Percentiles rank a stretch among this genome's conserved stretches.
Conservation (phyloP, 2,113 vertebrate genomes). For the Phaetusa simplex region DNA sequence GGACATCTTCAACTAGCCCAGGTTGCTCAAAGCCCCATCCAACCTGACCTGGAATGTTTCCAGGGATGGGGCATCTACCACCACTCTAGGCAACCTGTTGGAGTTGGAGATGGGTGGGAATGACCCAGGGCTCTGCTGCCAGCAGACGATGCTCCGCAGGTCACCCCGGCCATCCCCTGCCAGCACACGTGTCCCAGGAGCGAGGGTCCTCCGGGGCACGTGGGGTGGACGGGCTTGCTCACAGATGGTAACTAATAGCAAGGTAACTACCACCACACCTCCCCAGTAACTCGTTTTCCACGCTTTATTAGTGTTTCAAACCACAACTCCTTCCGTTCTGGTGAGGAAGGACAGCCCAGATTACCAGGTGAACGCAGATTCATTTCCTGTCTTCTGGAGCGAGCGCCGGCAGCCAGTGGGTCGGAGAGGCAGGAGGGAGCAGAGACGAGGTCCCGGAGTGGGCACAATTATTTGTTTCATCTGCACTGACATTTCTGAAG, state of each 20-base stretch:
- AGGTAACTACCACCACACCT: not conserved
- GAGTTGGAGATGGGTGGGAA: not conserved
- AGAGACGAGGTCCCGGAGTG: fast-evolving
- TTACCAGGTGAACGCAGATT: not conserved
- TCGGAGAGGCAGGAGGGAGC: not conserved
- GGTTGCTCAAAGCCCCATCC: fast-evolving
- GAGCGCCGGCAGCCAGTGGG: fast-evolving
- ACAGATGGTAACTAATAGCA: not conserved
- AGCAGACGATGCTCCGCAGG: not conserved
- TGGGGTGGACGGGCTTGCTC: fast-evolving
- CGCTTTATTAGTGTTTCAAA: not conserved
- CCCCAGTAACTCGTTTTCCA: not conserved
- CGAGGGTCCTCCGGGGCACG: fast-evolving
- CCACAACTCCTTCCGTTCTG: not conserved
- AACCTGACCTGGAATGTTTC: not conserved
- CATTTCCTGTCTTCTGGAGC: not conserved
- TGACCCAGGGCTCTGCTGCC: not conserved
- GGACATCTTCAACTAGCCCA: not conserved
- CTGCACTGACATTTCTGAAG: constrained; percentile 22
- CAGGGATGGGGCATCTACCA: not conserved
- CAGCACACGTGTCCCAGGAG: not conserved
- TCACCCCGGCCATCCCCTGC: fast-evolving
- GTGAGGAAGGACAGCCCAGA: not conserved
- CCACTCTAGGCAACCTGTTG: not conserved
- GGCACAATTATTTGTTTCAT: not conserved